Evolutionary conservation across 2,888 invertebrate genomes (phyloP).

Genomic region (Teleiodes luculella): DNA sequence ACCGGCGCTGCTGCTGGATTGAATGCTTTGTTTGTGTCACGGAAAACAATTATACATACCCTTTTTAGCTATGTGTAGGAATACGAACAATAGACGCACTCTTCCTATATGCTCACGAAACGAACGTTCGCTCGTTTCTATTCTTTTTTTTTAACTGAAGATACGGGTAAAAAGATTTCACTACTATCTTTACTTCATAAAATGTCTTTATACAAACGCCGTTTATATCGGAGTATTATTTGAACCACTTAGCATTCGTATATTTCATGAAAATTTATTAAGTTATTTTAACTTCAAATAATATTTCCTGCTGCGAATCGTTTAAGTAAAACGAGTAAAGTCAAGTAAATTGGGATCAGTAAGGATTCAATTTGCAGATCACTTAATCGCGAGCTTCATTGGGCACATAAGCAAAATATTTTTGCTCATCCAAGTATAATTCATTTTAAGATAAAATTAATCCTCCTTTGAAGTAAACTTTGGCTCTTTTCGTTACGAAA

Average conservation of each 20-base stretch:
- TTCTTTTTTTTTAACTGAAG: too few species aligned
- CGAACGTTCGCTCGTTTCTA: too few species aligned
- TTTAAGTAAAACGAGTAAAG: not conserved
- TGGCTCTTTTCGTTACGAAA: too few species aligned
- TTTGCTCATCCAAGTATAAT: not conserved
- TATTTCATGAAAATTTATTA: not conserved
- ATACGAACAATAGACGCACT: too few species aligned
- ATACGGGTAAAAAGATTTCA: too few species aligned
- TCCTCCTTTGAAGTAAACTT: too few species aligned
- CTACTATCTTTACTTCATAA: too few species aligned
- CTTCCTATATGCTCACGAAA: too few species aligned
- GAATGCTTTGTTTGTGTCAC: not conserved
- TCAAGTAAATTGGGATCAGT: not conserved
- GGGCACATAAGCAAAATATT: not conserved
- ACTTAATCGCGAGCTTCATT: not conserved
- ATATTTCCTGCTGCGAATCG: not conserved
- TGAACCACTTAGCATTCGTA: not conserved
- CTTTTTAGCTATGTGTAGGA: too few species aligned
- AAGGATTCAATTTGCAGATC: slow-evolving; percentile 1
- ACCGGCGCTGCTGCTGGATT: not conserved
- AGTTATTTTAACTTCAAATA: not conserved
- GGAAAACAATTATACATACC: not conserved
- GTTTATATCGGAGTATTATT: too few species aligned
- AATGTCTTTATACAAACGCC: too few species aligned
- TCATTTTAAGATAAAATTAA: not conserved